phyloP scores from a whole-genome alignment of 1,140 invertebrate species.

The Chironomus striatipennis region DNA sequence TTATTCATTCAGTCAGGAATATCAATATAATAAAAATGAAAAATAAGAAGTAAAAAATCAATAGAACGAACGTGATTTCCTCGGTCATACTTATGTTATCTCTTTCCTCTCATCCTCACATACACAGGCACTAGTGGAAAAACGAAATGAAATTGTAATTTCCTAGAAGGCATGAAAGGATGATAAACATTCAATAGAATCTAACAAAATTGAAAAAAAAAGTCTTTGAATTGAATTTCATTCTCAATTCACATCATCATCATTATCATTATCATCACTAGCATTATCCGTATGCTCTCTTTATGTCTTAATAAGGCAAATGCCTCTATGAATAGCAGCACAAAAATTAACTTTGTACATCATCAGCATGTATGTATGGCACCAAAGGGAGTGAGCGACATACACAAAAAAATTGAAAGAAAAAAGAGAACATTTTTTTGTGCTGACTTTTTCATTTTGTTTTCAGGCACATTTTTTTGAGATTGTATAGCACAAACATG shows the following conservation, averaged over 20 bases:
- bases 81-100: neutral
- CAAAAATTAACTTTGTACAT: conserved; percentile 9
- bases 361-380: neutral
- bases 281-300: neutral
- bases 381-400: neutral
- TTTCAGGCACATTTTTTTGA: neutral
- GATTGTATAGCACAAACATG: neutral
- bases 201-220: neutral
- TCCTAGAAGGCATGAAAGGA: too few species aligned
- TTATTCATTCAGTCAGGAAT: neutral
- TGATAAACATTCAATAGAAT: conserved; percentile 4
- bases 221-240: neutral
- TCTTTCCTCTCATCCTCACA: too few species aligned
- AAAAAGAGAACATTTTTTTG: neutral
- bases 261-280: neutral
- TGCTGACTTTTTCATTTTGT: neutral
- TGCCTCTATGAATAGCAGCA: neutral
- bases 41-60: neutral
- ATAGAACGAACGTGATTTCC: conserved; percentile 6
- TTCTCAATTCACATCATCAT: too few species aligned
- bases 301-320: conserved; percentile 15
- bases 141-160: too few species aligned
- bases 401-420: neutral
- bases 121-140: too few species aligned
- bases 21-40: neutral